Conservation (phyloP, 2,113 vertebrate species). For the Tragelaphus scriptus region DNA sequence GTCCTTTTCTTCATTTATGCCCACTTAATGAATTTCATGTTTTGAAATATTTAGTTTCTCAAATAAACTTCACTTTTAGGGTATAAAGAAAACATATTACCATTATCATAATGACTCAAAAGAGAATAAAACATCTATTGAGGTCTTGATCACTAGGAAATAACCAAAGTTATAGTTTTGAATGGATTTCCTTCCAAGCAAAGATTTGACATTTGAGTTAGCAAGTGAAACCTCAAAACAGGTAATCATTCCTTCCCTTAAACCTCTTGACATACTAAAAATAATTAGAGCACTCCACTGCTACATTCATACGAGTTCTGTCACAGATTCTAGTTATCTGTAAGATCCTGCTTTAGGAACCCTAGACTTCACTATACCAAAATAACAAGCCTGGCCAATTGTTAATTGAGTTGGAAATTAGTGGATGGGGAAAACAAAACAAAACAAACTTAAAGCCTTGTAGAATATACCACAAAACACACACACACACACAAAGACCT, state of each 20-base stretch:
- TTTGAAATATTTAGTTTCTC: constrained; percentile 13
- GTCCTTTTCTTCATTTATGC: not conserved
- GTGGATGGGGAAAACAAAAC: not conserved
- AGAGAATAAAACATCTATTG: not conserved
- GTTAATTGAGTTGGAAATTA: constrained; percentile 22
- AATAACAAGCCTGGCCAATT: not conserved
- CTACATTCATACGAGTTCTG: not conserved
- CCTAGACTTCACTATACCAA: not conserved
- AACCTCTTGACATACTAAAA: constrained; percentile 14
- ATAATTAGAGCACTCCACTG: not conserved
- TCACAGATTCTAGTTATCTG: not conserved
- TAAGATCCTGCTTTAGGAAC: not conserved
- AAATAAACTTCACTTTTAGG: constrained; percentile 26
- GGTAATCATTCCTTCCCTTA: not conserved
- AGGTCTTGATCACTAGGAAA: not conserved
- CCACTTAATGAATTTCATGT: not conserved
- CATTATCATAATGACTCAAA: constrained; percentile 13
- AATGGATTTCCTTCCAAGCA: constrained; percentile 35
- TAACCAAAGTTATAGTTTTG: not conserved
- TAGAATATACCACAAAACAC: not conserved
- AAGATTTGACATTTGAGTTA: constrained; percentile 52
- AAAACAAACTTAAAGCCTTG: not conserved
- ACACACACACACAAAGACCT: not conserved
- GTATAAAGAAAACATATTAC: not conserved
- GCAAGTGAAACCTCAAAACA: not conserved